These are phyloP conservation scores for Dromiciops gliroides DNA, from an alignment of 2,113 vertebrate genomes.

Conservation along the genomic window DNA sequence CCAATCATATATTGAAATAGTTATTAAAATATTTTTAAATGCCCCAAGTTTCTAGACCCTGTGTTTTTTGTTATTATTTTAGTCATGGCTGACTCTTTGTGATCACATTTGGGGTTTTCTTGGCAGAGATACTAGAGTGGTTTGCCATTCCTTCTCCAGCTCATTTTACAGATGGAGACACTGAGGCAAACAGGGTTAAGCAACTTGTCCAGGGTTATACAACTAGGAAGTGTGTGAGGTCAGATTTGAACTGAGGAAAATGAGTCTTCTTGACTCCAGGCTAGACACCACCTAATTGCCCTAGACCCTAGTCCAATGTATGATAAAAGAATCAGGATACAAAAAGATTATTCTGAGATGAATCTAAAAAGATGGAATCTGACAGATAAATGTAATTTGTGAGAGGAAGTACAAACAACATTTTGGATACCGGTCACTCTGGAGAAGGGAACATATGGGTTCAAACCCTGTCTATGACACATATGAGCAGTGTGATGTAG, in stretches of 20 bases:
- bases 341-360: neutral
- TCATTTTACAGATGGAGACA: neutral
- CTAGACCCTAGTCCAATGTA: neutral
- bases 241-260: neutral
- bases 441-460: no score
- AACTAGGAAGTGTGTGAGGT: neutral
- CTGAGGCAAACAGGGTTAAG: neutral
- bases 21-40: neutral
- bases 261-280: neutral
- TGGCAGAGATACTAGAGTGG: neutral
- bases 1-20: neutral
- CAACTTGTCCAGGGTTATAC: neutral
- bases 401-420: neutral
- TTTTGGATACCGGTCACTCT: fast-evolving
- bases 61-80: neutral
- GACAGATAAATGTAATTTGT: neutral
- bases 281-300: neutral
- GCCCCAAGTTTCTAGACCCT: neutral
- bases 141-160: neutral
- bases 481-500: no score
- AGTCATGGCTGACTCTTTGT: neutral
- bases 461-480: no score
- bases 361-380: neutral
- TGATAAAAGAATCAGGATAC: neutral
- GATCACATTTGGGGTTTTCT: neutral